Evolutionary conservation across 2,888 invertebrate genomes (phyloP).

Genomic region (Byasa hedistus): DNA sequence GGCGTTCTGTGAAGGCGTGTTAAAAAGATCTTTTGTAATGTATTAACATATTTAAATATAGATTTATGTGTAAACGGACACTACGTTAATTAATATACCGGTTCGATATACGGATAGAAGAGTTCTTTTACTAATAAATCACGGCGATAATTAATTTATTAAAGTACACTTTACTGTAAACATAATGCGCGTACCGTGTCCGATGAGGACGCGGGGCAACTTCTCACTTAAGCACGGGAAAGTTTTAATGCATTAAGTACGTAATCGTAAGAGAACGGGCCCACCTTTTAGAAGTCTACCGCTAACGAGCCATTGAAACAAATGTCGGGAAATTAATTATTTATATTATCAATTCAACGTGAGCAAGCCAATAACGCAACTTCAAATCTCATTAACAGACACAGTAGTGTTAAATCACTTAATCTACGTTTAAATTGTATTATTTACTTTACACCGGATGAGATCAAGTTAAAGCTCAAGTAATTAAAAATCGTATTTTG

Average conservation of each 20-base stretch:
- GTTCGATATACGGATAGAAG: not conserved
- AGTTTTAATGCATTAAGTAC: conserved; percentile 68
- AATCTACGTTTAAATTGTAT: not conserved
- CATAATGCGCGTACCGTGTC: conserved; percentile 65
- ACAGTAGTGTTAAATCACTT: not conserved
- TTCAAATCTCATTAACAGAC: not conserved
- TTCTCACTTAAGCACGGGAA: conserved; percentile 51
- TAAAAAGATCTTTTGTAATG: not conserved
- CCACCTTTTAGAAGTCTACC: conserved; percentile 40
- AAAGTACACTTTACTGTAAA: conserved; percentile 54
- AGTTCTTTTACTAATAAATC: conserved; percentile 28
- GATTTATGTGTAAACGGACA: not conserved
- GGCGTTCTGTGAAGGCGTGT: not conserved
- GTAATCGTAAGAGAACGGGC: conserved; percentile 33
- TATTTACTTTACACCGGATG: not conserved
- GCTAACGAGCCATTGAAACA: conserved; percentile 44
- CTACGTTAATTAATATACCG: conserved; percentile 1
- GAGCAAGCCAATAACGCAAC: conserved; percentile 6
- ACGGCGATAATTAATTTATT: conserved; percentile 42
- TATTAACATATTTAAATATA: not conserved
- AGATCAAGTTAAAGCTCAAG: not conserved
- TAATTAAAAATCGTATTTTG: not conserved
- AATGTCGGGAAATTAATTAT: conserved; percentile 38
- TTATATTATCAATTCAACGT: conserved; percentile 23
- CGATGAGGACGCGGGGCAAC: conserved; percentile 47